Conservation (phyloP, 2,113 vertebrate genomes). For the Corynorhinus townsendii region DNA sequence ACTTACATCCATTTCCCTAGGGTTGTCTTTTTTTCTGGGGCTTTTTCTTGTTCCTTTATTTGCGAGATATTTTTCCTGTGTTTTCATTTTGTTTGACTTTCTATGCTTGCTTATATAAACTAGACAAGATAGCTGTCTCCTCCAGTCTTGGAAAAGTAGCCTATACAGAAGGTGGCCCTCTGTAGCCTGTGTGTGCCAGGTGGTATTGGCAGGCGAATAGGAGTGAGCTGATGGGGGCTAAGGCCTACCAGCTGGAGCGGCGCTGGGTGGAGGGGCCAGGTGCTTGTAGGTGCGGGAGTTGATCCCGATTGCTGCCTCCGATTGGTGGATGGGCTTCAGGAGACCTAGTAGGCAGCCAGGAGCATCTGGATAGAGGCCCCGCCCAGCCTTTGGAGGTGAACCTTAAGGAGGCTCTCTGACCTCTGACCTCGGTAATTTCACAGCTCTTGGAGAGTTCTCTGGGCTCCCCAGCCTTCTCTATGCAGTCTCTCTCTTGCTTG, state of each 20-base stretch:
- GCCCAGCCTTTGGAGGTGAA: neutral
- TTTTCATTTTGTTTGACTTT: neutral
- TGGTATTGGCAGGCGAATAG: neutral
- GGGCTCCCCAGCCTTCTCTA: neutral
- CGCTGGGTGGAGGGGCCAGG: neutral
- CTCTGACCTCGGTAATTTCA: neutral
- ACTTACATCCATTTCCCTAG: neutral
- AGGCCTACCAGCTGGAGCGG: no score
- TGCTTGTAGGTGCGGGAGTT: neutral
- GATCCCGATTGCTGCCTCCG: no score
- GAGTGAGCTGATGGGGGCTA: no score
- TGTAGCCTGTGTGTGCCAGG: no score
- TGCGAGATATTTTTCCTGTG: neutral
- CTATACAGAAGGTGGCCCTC: no score
- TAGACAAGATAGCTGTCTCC: neutral
- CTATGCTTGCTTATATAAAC: neutral
- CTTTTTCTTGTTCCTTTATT: neutral
- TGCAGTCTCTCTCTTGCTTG: neutral
- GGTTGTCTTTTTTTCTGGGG: neutral
- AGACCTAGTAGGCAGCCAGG: neutral
- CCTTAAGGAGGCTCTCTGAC: neutral
- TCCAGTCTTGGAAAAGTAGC: no score
- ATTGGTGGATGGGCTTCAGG: neutral
- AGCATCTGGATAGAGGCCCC: neutral
- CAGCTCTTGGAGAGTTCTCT: neutral